Evolutionary conservation across 2,888 invertebrate species (phyloP).

Genomic region (Heliconius aoede): DNA sequence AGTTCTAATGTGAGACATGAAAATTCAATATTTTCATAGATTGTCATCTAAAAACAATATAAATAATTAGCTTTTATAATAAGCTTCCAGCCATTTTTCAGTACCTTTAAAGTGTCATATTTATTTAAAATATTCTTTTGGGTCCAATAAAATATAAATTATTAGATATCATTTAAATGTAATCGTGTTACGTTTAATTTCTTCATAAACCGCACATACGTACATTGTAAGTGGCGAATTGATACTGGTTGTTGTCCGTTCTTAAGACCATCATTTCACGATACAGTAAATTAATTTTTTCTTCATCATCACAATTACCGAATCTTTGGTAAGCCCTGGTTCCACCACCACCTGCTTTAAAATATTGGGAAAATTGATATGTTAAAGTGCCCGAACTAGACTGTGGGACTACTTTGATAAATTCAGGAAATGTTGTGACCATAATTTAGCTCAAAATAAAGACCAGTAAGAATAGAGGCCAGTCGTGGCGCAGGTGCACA

Average conservation of each 20-base stretch:
- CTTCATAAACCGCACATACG: constrained; percentile 44
- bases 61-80: not conserved
- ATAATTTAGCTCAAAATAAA: too few species aligned
- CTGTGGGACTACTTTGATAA: too few species aligned
- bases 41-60: constrained; percentile 54
- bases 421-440: too few species aligned
- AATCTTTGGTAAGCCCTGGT: constrained; percentile 53
- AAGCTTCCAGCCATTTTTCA: too few species aligned
- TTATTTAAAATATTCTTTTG: too few species aligned
- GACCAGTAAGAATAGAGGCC: too few species aligned
- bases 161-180: too few species aligned
- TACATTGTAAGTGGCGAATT: constrained; percentile 66
- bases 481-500: too few species aligned
- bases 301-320: constrained; percentile 66
- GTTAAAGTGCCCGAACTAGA: too few species aligned
- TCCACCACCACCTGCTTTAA: constrained; percentile 46
- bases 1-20: constrained; percentile 65
- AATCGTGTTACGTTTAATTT: too few species aligned
- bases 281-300: constrained; percentile 59
- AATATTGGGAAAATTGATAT: constrained; percentile 23
- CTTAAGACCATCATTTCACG: constrained; percentile 58
- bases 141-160: too few species aligned
- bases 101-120: too few species aligned
- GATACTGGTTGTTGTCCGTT: constrained; percentile 61
- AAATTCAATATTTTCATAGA: constrained; percentile 59